These are phyloP conservation scores for Terebella lapidaria DNA, from an alignment of 2,888 invertebrate genomes.

Conservation along the genomic window DNA sequence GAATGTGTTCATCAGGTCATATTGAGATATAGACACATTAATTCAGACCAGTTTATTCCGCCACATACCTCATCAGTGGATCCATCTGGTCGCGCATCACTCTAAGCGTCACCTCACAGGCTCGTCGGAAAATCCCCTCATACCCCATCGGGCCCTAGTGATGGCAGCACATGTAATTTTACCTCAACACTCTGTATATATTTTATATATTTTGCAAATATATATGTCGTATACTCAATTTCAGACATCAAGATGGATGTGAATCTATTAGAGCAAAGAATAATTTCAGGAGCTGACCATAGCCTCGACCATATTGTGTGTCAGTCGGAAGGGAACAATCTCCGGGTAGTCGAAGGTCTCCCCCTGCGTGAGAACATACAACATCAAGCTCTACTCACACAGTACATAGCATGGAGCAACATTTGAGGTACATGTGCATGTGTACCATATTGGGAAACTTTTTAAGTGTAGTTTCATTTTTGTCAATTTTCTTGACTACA, in stretches of 20 bases:
- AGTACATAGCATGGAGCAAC: too few relatives aligned
- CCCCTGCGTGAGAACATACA: conserved; percentile 57
- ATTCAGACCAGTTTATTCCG: too few relatives aligned
- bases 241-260: too few relatives aligned
- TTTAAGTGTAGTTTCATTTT: too few relatives aligned
- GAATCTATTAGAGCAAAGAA: too few relatives aligned
- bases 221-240: not conserved
- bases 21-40: not conserved
- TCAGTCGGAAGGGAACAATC: conserved; percentile 74
- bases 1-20: not conserved
- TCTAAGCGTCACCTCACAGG: conserved; percentile 83
- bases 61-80: conserved; percentile 69
- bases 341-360: conserved; percentile 79
- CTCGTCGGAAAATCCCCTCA: conserved; percentile 83
- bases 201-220: not conserved
- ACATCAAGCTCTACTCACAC: not conserved
- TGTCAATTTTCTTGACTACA: too few relatives aligned
- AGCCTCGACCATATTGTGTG: conserved; percentile 93
- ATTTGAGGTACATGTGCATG: too few relatives aligned
- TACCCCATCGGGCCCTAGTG: conserved; percentile 75
- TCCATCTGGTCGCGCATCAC: conserved; percentile 80
- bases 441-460: too few relatives aligned
- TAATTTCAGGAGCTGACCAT: conserved; percentile 82
- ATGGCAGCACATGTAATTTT: too few relatives aligned
- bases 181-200: not conserved